A percentile compares a stretch with the other conserved stretches of the same genome.
Evolutionary conservation across 2,888 invertebrate species (phyloP).

Genomic region (Eilema griseolum): DNA sequence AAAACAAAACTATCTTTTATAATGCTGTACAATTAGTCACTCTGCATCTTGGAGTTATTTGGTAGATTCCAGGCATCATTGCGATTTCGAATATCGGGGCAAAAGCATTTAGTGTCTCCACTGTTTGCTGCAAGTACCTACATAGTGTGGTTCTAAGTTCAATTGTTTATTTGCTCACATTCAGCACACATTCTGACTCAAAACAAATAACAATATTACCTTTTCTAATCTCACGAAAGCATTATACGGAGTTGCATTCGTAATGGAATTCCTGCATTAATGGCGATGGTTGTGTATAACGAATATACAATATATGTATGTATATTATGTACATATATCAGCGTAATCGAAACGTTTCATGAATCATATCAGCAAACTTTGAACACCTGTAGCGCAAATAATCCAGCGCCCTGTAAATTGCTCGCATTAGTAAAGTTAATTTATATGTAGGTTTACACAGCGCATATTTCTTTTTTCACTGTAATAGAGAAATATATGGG

Average conservation of each 20-base stretch:
- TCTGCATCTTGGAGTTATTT: too few relatives aligned
- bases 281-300: not conserved
- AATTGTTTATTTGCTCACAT: not conserved
- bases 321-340: not conserved
- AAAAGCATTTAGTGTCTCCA: not conserved
- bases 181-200: not conserved
- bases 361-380: slow-evolving; percentile 4
- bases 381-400: not conserved
- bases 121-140: too few relatives aligned
- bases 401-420: not conserved
- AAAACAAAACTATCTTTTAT: too few relatives aligned
- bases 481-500: not conserved
- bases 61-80: too few relatives aligned
- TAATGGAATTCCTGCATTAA: not conserved
- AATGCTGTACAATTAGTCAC: too few relatives aligned
- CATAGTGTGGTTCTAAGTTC: not conserved
- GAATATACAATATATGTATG: not conserved
- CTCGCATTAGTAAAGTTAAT: not conserved
- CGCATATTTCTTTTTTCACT: not conserved
- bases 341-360: not conserved
- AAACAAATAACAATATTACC: not conserved
- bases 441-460: not conserved
- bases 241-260: slow-evolving; percentile 4
- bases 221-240: slow-evolving; percentile 1
- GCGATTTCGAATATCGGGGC: not conserved